These are phyloP conservation scores for Malacoctenus gilli DNA, from an alignment of 2,797 vertebrate species.

Conservation along the genomic window DNA sequence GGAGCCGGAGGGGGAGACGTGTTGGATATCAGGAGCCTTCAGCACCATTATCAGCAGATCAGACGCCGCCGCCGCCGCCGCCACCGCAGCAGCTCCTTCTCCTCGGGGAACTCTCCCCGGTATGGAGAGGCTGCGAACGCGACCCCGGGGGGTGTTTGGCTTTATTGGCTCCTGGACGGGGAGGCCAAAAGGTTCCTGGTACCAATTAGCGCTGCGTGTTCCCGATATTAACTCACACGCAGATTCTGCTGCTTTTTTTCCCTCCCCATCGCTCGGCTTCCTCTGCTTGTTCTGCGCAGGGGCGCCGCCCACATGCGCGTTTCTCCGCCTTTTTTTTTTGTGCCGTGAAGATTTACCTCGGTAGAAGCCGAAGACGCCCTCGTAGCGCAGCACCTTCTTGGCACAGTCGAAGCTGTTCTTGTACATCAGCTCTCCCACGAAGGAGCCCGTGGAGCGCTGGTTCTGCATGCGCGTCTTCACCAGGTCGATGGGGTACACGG, in stretches of 20 bases:
- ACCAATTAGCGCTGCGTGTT: slow-evolving; percentile 74
- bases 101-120: slow-evolving; percentile 65
- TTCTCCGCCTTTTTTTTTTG: neutral
- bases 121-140: slow-evolving; percentile 68
- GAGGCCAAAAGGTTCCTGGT: slow-evolving; percentile 74
- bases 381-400: slow-evolving; percentile 93
- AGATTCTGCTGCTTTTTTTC: slow-evolving; percentile 43
- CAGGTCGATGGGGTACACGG: slow-evolving; percentile 95
- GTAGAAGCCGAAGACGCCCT: slow-evolving; percentile 95
- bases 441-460: slow-evolving; percentile 89
- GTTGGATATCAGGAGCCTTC: slow-evolving; percentile 70
- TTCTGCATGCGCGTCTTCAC: slow-evolving; percentile 99
- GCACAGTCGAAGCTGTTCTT: slow-evolving; percentile 98
- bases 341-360: slow-evolving; percentile 81
- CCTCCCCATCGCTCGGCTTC: slow-evolving; percentile 39
- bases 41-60: slow-evolving; percentile 66
- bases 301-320: neutral
- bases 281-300: slow-evolving; percentile 29
- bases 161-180: slow-evolving; percentile 56
- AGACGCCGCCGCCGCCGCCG: slow-evolving; percentile 57
- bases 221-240: slow-evolving; percentile 63
- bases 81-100: slow-evolving; percentile 52
- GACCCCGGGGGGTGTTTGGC: slow-evolving; percentile 70
- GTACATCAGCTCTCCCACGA: slow-evolving; percentile 94
- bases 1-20: slow-evolving; percentile 55